A percentile compares a stretch with the other conserved stretches of the same genome.
Conservation (phyloP, 2,797 vertebrate genomes). For the Otus scops region DNA sequence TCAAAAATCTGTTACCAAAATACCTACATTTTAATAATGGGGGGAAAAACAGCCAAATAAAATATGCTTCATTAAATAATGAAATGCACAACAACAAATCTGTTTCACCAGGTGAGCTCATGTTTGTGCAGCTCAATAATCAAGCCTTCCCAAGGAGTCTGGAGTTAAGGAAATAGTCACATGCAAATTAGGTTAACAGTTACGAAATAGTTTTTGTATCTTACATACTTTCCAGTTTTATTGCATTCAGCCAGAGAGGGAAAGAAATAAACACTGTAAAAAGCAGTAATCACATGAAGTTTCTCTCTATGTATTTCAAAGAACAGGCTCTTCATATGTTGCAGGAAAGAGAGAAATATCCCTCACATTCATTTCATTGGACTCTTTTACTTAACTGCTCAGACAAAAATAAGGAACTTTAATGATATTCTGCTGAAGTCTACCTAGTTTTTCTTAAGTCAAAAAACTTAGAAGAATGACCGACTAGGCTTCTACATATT, state of each 20-base stretch:
- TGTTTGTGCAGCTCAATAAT: not conserved
- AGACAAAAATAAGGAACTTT: not conserved
- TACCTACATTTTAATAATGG: not conserved
- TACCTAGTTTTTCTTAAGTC: not conserved
- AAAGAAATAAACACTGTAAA: not conserved
- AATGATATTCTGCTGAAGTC: not conserved
- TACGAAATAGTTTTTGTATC: not conserved
- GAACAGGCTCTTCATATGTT: not conserved
- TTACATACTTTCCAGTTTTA: not conserved
- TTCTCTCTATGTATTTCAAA: not conserved
- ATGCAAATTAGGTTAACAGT: too few relatives aligned
- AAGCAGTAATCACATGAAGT: not conserved
- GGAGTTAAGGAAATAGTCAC: too few relatives aligned
- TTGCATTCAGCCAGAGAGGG: not conserved
- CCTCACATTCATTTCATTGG: not conserved
- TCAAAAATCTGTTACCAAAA: not conserved
- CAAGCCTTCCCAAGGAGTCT: not conserved
- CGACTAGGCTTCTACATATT: not conserved
- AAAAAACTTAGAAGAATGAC: not conserved
- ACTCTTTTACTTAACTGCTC: constrained; percentile 10
- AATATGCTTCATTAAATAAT: not conserved
- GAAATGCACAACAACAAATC: not conserved
- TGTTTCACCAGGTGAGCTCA: not conserved
- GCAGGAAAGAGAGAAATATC: not conserved
- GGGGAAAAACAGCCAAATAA: rapidly evolving